phyloP scores from a whole-genome alignment of 2,113 vertebrate species.

The Sphyrna mokarran region DNA sequence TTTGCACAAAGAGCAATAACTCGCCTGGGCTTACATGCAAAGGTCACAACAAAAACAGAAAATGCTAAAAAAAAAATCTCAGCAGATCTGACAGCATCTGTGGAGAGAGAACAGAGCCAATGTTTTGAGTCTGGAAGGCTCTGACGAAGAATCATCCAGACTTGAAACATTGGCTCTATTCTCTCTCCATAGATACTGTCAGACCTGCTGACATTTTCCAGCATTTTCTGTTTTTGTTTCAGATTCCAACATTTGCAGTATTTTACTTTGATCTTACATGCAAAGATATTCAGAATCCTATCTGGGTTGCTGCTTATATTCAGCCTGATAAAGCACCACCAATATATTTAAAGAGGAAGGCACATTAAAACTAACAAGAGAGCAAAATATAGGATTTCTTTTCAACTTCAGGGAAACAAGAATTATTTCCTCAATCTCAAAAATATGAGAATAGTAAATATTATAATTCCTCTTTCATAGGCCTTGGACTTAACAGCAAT shows the following conservation, averaged over 20 bases:
- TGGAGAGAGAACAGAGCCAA: no score
- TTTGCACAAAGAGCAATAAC: neutral
- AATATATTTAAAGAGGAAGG: neutral
- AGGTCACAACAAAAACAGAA: no score
- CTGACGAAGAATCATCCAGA: no score
- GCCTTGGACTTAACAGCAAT: neutral
- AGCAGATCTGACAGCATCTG: no score
- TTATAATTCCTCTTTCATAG: neutral
- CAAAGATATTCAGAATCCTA: neutral
- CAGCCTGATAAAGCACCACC: neutral
- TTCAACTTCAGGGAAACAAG: neutral
- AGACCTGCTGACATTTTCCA: no score
- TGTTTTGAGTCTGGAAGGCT: no score
- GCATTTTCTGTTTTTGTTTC: no score
- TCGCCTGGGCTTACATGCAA: neutral
- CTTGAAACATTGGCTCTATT: no score
- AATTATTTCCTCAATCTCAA: neutral
- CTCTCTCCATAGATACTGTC: no score
- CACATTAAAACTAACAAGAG: neutral
- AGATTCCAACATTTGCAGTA: no score
- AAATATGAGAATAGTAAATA: neutral
- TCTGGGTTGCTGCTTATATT: neutral
- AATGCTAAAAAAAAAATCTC: no score
- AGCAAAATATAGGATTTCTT: neutral
- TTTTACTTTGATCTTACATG: no score